Percentiles rank a stretch among this genome's conserved stretches.
These are phyloP conservation scores for Hirtodrosophila duncani DNA, from an alignment of 2,888 invertebrate species.

Conservation along the genomic window DNA sequence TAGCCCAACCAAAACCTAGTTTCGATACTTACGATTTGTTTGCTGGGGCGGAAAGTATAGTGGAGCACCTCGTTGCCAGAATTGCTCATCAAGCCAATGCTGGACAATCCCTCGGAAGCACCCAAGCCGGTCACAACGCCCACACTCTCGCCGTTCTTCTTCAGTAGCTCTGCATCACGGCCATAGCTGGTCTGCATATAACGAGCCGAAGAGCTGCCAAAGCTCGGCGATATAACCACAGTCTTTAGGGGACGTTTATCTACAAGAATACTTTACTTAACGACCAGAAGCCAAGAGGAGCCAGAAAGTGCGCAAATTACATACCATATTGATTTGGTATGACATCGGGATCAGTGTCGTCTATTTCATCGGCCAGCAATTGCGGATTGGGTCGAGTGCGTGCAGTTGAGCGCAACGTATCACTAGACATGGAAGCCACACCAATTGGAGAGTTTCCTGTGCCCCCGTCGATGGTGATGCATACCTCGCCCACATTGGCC, in stretches of 20 bases:
- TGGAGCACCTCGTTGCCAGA: constrained; percentile 78
- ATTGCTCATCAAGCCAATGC: constrained; percentile 63
- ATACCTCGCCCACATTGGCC: constrained; percentile 69
- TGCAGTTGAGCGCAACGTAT: constrained; percentile 70
- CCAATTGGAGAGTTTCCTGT: constrained; percentile 54
- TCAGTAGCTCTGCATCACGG: constrained; percentile 71
- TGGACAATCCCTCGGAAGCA: constrained; percentile 57
- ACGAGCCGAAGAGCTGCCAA: constrained; percentile 77
- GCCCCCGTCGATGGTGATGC: constrained; percentile 67
- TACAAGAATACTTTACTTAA: constrained; percentile 31
- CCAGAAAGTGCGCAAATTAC: constrained; percentile 51
- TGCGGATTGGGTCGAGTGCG: constrained; percentile 78
- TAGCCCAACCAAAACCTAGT: background rate
- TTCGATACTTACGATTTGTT: constrained; percentile 78
- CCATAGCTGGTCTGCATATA: constrained; percentile 77
- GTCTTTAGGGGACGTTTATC: constrained; percentile 78
- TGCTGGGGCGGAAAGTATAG: constrained; percentile 79
- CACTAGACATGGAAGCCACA: constrained; percentile 77
- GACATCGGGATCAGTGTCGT: constrained; percentile 90
- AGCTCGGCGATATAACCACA: constrained; percentile 76
- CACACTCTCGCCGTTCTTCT: constrained; percentile 57
- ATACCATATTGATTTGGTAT: constrained; percentile 93
- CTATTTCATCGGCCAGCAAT: constrained; percentile 77
- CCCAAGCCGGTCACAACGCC: constrained; percentile 38
- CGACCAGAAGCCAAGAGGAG: background rate